Conservation (phyloP, 2,888 invertebrate species). For the Philereme vetulata region DNA sequence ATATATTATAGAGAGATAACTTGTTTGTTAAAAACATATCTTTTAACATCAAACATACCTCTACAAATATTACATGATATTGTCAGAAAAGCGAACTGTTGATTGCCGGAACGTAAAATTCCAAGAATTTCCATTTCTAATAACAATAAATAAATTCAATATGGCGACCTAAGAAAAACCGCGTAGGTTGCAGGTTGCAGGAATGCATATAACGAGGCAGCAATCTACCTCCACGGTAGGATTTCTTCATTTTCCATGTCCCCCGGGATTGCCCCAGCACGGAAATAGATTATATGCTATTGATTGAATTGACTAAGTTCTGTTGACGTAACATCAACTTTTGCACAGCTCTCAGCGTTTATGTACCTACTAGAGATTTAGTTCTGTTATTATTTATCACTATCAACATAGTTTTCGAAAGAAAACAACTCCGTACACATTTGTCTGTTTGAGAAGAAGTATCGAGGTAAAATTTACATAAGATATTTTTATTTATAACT, state of each 20-base stretch:
- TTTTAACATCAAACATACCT: no score
- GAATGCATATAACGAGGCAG: conserved; percentile 44
- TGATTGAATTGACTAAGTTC: conserved; percentile 63
- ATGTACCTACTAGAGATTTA: conserved; percentile 24
- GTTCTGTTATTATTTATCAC: not conserved
- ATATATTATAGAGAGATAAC: no score
- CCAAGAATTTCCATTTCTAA: no score
- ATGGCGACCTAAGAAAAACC: conserved; percentile 5
- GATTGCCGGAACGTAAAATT: no score
- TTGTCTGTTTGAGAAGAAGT: no score
- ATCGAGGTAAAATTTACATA: no score
- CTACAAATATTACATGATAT: no score
- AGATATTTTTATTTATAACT: no score
- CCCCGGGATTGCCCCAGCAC: conserved; percentile 62
- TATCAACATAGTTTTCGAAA: not conserved
- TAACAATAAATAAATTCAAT: not conserved
- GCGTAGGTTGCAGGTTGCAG: conserved; percentile 39
- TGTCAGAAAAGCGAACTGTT: no score
- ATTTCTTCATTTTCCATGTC: conserved; percentile 63
- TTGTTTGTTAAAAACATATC: no score
- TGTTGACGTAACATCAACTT: conserved; percentile 53
- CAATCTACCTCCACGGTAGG: conserved; percentile 42
- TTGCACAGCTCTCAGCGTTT: conserved; percentile 41
- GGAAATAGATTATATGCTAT: conserved; percentile 72
- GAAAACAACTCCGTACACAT: no score